Evolutionary conservation across 30 jellyfish, hydroid and myxozoan genomes (phyloP).

Genomic region (Aurelia sp.): DNA sequence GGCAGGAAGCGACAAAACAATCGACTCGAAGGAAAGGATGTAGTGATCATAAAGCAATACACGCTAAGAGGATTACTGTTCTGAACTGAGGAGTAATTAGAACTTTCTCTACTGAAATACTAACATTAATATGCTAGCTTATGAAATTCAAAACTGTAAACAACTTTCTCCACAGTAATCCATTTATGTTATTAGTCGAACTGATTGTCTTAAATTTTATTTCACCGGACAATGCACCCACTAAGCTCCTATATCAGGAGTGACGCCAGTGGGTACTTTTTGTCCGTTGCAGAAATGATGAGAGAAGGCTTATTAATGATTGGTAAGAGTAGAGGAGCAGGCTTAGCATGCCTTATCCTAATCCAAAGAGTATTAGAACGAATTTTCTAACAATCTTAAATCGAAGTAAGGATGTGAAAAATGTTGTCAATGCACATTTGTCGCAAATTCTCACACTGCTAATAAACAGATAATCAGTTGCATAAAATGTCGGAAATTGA

Average conservation of each 20-base stretch:
- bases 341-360: constrained; percentile 46
- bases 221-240: constrained; percentile 55
- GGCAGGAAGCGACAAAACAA: constrained; percentile 41
- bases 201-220: constrained; percentile 55
- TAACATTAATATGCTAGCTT: constrained; percentile 66
- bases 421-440: no score
- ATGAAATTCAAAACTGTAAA: constrained; percentile 65
- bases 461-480: no score
- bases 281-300: constrained; percentile 52
- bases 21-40: constrained; percentile 24
- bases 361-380: constrained; percentile 37
- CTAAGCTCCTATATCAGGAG: constrained; percentile 39
- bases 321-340: constrained; percentile 10
- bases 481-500: no score
- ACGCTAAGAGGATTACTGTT: constrained; percentile 40
- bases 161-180: constrained; percentile 74
- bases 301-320: constrained; percentile 39
- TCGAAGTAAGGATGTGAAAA: no score
- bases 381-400: no score
- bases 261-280: constrained; percentile 49
- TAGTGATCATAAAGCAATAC: constrained; percentile 60
- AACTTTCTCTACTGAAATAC: constrained; percentile 67
- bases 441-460: no score
- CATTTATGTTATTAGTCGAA: constrained; percentile 56
- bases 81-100: constrained; percentile 61